These are phyloP conservation scores for Graphium colonna DNA, from an alignment of 2,888 invertebrate genomes.

Conservation along the genomic window DNA sequence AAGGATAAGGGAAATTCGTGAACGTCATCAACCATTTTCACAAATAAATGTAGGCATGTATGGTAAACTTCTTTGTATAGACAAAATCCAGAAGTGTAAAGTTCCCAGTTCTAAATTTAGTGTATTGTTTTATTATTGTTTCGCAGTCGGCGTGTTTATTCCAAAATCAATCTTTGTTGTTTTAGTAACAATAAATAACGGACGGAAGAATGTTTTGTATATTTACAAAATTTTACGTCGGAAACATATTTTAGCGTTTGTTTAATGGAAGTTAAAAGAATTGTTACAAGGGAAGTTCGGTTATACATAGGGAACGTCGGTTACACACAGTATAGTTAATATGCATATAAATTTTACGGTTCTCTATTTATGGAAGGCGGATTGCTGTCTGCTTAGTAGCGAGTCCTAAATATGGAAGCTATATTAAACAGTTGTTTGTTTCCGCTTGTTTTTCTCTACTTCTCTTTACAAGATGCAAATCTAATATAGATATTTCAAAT, in stretches of 20 bases:
- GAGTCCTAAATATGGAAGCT: no score
- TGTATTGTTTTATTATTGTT: background rate
- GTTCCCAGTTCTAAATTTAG: conserved; percentile 26
- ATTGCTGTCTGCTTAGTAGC: no score
- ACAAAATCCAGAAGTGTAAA: conserved; percentile 39
- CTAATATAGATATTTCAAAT: no score
- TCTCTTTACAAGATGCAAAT: no score
- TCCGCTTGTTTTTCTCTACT: no score
- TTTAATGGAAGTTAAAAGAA: background rate
- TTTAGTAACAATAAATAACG: background rate
- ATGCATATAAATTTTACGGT: no score
- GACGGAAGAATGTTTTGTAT: background rate
- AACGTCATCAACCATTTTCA: background rate
- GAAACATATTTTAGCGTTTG: background rate
- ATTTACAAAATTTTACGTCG: background rate
- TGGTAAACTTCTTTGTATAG: conserved; percentile 49
- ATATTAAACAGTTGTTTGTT: no score
- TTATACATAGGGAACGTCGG: background rate
- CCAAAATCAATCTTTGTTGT: background rate
- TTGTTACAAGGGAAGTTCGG: background rate
- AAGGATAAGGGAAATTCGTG: conserved; percentile 14
- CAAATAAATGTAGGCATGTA: background rate
- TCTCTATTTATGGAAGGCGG: no score
- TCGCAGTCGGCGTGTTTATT: conserved; percentile 4
- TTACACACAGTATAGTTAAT: no score